These are phyloP conservation scores for Temnothorax curvispinosus DNA, from an alignment of 1,140 invertebrate species.

Conservation along the genomic window DNA sequence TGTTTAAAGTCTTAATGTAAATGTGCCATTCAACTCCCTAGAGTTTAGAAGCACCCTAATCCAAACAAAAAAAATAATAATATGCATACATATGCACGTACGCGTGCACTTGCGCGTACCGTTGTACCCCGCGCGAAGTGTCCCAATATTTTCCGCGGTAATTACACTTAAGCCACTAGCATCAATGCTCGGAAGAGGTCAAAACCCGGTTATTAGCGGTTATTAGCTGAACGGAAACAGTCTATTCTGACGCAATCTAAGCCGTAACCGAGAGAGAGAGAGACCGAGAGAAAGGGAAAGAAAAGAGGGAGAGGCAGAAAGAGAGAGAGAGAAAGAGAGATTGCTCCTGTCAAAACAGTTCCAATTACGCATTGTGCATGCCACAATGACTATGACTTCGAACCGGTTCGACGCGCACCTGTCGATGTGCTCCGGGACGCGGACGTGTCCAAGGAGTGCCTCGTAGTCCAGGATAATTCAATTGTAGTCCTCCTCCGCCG, in stretches of 20 bases:
- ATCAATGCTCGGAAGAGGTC: slow-evolving; percentile 5
- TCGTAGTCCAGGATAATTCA: slow-evolving; percentile 16
- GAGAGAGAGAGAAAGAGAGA: neutral
- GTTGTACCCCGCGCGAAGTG: too few species aligned
- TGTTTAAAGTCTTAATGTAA: neutral
- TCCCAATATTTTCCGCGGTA: neutral
- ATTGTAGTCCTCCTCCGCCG: neutral
- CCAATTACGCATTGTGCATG: slow-evolving; percentile 34
- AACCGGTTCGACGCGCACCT: slow-evolving; percentile 5
- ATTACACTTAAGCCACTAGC: slow-evolving; percentile 10
- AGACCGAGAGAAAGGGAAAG: neutral
- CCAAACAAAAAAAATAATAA: too few species aligned
- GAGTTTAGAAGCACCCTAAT: too few species aligned
- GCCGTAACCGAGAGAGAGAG: neutral
- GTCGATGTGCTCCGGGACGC: slow-evolving; percentile 9
- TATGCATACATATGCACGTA: too few species aligned
- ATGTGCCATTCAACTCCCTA: neutral
- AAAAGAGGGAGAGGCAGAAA: neutral
- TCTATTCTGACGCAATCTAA: slow-evolving; percentile 41
- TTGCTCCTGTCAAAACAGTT: slow-evolving; percentile 42
- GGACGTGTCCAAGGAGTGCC: neutral
- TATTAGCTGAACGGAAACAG: slow-evolving; percentile 42
- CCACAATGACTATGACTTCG: slow-evolving; percentile 4
- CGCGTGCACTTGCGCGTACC: too few species aligned
- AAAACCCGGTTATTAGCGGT: slow-evolving; percentile 43